phyloP scores from a whole-genome alignment of 2,797 vertebrate species.

The Hylomyscus alleni region DNA sequence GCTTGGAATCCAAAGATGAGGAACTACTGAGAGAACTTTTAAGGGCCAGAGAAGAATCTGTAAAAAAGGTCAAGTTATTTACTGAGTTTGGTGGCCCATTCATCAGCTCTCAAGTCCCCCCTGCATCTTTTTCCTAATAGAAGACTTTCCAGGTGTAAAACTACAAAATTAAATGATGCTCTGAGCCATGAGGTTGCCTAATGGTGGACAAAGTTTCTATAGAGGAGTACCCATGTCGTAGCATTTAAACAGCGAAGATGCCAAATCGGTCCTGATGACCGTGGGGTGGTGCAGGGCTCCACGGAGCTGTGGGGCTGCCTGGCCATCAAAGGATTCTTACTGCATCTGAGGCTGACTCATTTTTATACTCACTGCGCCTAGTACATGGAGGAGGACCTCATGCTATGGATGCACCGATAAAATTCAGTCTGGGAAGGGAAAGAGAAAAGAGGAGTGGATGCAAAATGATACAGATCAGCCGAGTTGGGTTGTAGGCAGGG shows the following conservation, averaged over 20 bases:
- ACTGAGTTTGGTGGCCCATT: background rate
- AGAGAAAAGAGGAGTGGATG: slow-evolving; percentile 1
- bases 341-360: background rate
- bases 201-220: background rate
- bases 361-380: background rate
- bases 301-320: background rate
- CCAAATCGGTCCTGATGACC: background rate
- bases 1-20: background rate
- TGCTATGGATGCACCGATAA: background rate
- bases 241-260: background rate
- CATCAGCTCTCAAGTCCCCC: background rate
- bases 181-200: background rate
- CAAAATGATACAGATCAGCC: background rate
- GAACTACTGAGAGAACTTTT: background rate
- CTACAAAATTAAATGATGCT: background rate
- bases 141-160: background rate
- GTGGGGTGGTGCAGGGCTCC: background rate
- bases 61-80: background rate
- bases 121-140: background rate
- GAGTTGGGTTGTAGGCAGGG: background rate
- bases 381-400: background rate
- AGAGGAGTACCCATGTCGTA: too few species aligned
- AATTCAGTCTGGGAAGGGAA: slow-evolving; percentile 3
- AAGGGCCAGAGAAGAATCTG: background rate
- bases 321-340: background rate